Evolutionary conservation across 2,888 invertebrate genomes (phyloP), one percentile per base, ranked within the genome.

Genomic region (Orthonychiurus folsomi): DNA sequence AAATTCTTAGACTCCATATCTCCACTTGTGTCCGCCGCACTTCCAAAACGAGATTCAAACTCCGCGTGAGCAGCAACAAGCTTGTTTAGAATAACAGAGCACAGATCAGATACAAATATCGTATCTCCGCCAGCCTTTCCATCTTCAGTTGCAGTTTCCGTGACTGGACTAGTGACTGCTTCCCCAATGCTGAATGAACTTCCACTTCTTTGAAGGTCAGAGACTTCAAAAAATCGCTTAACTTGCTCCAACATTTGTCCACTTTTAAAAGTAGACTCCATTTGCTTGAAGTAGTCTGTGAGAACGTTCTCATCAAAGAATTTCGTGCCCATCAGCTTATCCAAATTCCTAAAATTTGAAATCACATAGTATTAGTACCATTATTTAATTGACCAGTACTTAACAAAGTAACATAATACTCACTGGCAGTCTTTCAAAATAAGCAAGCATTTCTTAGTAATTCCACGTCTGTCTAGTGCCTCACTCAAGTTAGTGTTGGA

Each of bases 321-420:
- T 2, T 86, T 84, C 0, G 92, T 91, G 57, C 87, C 88, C 82
- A 93, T 86, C 62, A 90, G 79, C 71, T 87, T 87, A 78, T 93
- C 92, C 77, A 93, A 81, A 75, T 86, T 89, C 71, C 90, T 79
- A 63, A 1, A 66, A 63, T 15, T 21, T 58, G 59, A 55, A 53
- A 18, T 48, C 47, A 47, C n/a, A 58, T 21, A 21, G 12, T n/a
- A n/a, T n/a, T n/a, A n/a, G n/a, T n/a, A n/a, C n/a, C n/a, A 37
- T 15, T 37, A 37, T 37, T 37, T 37, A 37, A 37, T 9, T 9
- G 5, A 37, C 15, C 37, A 5, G 50, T 63, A 25, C 57, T 28
- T 15, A 55, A 37, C 5, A 5, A 15, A 52, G n/a, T 21, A 2
- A 50, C 26, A 26, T 37, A 50, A 52, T 54, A 56, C 62, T 63